phyloP scores from a whole-genome alignment of 1,140 invertebrate genomes.

The Zaprionus lachaisei region DNA sequence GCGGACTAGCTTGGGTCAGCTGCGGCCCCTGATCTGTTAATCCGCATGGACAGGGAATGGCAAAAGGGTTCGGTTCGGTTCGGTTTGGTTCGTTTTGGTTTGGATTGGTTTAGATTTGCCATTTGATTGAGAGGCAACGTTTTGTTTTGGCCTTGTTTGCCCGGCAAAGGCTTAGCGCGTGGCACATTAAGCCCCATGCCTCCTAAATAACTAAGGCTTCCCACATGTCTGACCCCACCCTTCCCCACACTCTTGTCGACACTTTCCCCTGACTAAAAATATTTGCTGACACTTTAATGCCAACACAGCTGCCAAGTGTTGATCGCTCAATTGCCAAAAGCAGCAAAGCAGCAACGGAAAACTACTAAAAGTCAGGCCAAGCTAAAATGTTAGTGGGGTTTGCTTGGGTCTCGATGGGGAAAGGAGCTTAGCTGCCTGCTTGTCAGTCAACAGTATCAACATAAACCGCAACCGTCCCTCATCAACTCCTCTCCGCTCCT shows the following conservation, averaged over 20 bases:
- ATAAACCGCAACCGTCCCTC: conserved; percentile 69
- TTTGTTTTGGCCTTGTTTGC: conserved; percentile 47
- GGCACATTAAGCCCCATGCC: conserved; percentile 67
- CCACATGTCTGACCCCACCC: conserved; percentile 2
- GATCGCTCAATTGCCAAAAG: conserved; percentile 56
- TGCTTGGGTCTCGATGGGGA: background rate
- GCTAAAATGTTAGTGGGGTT: conserved; percentile 15
- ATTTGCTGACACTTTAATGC: conserved; percentile 76
- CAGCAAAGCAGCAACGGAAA: conserved; percentile 43
- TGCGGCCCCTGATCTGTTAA: conserved; percentile 48
- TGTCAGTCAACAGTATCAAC: conserved; percentile 72
- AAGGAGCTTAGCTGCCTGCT: conserved; percentile 11
- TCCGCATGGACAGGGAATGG: conserved; percentile 30
- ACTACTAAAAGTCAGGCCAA: conserved; percentile 71
- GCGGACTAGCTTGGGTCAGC: conserved; percentile 42
- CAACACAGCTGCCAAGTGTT: conserved; percentile 73
- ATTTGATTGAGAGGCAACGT: conserved; percentile 57
- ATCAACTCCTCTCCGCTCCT: conserved; percentile 29
- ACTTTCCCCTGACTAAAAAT: conserved; percentile 35
- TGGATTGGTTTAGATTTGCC: conserved; percentile 41
- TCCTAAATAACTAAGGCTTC: conserved; percentile 55
- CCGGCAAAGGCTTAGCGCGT: conserved; percentile 18
- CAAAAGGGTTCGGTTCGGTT: conserved; percentile 28
- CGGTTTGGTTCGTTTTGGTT: background rate
- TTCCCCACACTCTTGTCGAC: conserved; percentile 5